Conservation (phyloP, 2,113 vertebrate genomes). For the Agelaius phoeniceus region DNA sequence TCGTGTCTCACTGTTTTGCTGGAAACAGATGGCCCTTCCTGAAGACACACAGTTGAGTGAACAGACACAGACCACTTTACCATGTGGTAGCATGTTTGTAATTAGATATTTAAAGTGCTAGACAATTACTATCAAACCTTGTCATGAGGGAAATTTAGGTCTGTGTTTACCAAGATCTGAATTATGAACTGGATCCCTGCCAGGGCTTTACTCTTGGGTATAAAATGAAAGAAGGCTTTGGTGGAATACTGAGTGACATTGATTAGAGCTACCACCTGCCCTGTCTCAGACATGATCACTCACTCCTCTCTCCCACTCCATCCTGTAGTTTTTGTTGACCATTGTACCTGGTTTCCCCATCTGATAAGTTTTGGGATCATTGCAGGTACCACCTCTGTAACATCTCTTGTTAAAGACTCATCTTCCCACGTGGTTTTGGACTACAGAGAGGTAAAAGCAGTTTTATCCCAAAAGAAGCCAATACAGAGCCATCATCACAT, state of each 20-base stretch:
- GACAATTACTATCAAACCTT: slow-evolving; percentile 48
- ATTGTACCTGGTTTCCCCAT: neutral
- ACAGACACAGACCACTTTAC: slow-evolving; percentile 43
- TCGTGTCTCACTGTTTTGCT: slow-evolving; percentile 26
- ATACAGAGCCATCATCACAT: neutral
- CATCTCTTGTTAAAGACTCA: neutral
- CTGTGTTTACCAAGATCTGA: slow-evolving; percentile 31
- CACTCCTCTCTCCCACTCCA: neutral
- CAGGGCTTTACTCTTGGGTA: slow-evolving; percentile 41
- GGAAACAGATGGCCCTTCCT: slow-evolving; percentile 65
- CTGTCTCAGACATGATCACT: neutral
- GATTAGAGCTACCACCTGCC: slow-evolving; percentile 24
- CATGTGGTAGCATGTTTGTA: slow-evolving; percentile 61
- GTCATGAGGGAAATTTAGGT: slow-evolving; percentile 12
- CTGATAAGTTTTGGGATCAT: neutral
- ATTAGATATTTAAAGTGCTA: slow-evolving; percentile 63
- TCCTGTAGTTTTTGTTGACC: neutral
- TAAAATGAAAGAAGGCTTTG: neutral
- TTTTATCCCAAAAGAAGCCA: neutral
- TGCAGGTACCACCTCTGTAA: neutral
- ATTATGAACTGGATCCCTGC: slow-evolving; percentile 11
- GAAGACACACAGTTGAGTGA: slow-evolving; percentile 56
- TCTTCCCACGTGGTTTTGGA: neutral
- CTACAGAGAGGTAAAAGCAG: neutral
- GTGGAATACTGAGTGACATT: neutral